Evolutionary conservation across 2,888 invertebrate species (phyloP).

Genomic region (Himalopsyche anomala): DNA sequence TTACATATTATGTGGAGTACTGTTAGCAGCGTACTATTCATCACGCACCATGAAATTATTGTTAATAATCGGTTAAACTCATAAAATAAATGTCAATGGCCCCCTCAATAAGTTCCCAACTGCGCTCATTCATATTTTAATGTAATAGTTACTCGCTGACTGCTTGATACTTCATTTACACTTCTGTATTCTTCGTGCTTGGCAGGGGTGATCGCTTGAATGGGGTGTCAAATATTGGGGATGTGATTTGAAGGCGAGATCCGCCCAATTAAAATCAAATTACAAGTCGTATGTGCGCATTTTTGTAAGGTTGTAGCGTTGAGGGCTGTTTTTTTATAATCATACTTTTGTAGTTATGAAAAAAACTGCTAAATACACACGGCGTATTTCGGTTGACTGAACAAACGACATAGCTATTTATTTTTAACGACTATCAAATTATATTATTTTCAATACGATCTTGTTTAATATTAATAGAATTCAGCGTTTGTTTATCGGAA

Average conservation of each 20-base stretch:
- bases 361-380: neutral
- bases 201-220: constrained; percentile 41
- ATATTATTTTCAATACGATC: no score
- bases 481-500: no score
- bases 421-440: no score
- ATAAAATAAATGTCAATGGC: constrained; percentile 48
- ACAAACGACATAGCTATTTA: no score
- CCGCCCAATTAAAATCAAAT: constrained; percentile 65
- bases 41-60: neutral
- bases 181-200: constrained; percentile 24
- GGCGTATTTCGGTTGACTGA: no score
- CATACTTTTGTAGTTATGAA: neutral
- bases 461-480: no score
- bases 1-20: no score
- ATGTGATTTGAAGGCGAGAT: constrained; percentile 53
- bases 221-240: constrained; percentile 49
- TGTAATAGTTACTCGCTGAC: neutral
- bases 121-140: constrained; percentile 42
- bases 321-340: neutral
- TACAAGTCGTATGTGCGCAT: constrained; percentile 46
- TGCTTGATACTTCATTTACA: constrained; percentile 55
- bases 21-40: no score
- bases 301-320: constrained; percentile 10
- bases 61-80: constrained; percentile 61
- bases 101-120: neutral